These are phyloP conservation scores for Nasonia longicornis DNA, from an alignment of 1,140 invertebrate species.

Conservation along the genomic window DNA sequence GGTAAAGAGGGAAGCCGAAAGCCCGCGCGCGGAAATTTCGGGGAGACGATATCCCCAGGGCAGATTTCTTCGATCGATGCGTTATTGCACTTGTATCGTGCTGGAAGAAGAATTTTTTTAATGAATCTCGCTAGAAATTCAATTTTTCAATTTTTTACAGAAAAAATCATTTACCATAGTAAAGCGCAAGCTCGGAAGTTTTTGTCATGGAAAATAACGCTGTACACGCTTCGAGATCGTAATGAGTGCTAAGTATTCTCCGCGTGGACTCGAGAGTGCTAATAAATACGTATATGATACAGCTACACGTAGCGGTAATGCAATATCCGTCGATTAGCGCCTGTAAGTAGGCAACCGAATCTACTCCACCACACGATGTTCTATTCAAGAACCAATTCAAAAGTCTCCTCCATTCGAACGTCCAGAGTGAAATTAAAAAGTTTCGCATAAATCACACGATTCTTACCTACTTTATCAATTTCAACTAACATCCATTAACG, in stretches of 20 bases:
- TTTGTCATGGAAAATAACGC: not conserved
- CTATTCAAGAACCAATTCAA: not conserved
- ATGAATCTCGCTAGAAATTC: too few species aligned
- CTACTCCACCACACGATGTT: not conserved
- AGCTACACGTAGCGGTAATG: not conserved
- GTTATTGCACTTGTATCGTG: too few species aligned
- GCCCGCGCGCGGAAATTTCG: too few species aligned
- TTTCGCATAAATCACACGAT: not conserved
- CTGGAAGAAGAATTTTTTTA: too few species aligned
- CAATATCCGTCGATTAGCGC: not conserved
- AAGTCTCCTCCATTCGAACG: not conserved
- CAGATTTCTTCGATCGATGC: not conserved
- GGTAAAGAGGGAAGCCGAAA: not conserved
- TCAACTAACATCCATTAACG: too few species aligned
- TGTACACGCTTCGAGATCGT: not conserved
- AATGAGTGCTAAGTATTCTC: not conserved
- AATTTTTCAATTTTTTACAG: too few species aligned
- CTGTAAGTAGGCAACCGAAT: not conserved
- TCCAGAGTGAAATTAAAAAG: not conserved
- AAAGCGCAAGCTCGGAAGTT: too few species aligned
- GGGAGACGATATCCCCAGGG: too few species aligned
- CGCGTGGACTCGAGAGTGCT: not conserved
- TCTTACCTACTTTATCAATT: not conserved
- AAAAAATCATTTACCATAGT: too few species aligned
- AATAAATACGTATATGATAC: not conserved